Conservation (phyloP, 2,888 invertebrate species). For the Helleia helle region DNA sequence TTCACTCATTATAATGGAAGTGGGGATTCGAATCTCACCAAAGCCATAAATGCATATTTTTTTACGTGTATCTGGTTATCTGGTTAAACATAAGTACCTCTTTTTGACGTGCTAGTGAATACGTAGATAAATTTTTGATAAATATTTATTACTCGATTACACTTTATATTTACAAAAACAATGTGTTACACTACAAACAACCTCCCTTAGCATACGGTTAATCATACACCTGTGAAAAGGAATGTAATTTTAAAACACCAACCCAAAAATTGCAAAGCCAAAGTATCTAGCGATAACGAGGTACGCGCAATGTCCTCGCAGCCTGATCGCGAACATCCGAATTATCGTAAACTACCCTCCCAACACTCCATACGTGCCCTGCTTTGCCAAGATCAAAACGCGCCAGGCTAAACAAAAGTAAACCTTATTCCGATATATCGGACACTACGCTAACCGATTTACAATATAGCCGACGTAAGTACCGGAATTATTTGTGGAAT, state of each 20-base stretch:
- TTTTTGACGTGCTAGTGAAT: too few relatives aligned
- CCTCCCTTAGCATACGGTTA: too few relatives aligned
- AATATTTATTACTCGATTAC: too few relatives aligned
- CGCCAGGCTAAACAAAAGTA: conserved; percentile 11
- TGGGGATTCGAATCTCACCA: too few relatives aligned
- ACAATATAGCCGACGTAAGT: conserved; percentile 16
- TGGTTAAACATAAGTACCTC: too few relatives aligned
- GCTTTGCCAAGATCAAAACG: conserved; percentile 13
- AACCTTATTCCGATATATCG: conserved; percentile 13
- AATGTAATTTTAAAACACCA: background rate
- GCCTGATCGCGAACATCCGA: conserved; percentile 25
- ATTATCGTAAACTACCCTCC: conserved; percentile 32
- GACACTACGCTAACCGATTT: background rate
- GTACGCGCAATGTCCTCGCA: conserved; percentile 15
- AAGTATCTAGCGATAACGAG: conserved; percentile 6
- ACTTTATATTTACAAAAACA: too few relatives aligned
- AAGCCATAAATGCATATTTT: too few relatives aligned
- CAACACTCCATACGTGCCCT: conserved; percentile 22
- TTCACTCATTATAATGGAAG: too few relatives aligned
- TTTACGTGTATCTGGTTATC: too few relatives aligned
- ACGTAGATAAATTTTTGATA: too few relatives aligned
- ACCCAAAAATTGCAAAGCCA: conserved; percentile 6
- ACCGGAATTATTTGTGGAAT: conserved; percentile 29
- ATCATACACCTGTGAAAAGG: too few relatives aligned
- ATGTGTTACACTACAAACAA: too few relatives aligned